phyloP scores from a whole-genome alignment of 2,888 invertebrate species.

The Cynaeus angustus region DNA sequence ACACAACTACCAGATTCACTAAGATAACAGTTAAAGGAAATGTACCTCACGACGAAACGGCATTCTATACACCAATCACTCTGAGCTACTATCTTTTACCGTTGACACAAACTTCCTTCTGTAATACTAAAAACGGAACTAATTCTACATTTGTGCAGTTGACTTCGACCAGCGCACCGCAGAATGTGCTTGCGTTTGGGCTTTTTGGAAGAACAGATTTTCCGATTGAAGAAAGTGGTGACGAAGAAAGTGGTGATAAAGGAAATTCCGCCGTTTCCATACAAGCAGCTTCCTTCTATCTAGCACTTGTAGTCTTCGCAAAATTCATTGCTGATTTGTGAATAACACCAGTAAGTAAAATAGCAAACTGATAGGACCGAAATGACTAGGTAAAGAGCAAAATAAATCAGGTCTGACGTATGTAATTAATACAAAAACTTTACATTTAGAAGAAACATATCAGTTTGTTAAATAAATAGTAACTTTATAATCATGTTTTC shows the following conservation, averaged over 20 bases:
- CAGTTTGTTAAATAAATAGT: conserved; percentile 2
- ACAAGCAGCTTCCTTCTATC: too few relatives aligned
- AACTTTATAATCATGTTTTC: conserved; percentile 7
- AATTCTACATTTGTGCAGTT: conserved; percentile 17
- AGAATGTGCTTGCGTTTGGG: conserved; percentile 30
- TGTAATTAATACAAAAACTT: conserved; percentile 33
- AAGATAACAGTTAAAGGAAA: conserved; percentile 54
- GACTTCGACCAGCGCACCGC: not conserved
- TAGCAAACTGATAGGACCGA: too few relatives aligned
- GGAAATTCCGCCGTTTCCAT: conserved; percentile 1
- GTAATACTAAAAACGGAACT: conserved; percentile 13
- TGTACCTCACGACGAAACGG: conserved; percentile 8
- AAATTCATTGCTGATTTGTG: too few relatives aligned
- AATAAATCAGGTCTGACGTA: too few relatives aligned
- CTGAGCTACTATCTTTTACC: conserved; percentile 55
- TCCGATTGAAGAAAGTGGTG: not conserved
- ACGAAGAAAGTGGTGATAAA: not conserved
- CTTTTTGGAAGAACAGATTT: conserved; percentile 9
- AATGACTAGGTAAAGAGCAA: too few relatives aligned
- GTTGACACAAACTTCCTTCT: not conserved
- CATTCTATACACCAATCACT: conserved; percentile 56
- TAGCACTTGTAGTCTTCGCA: too few relatives aligned
- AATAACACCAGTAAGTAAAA: too few relatives aligned
- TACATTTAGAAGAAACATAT: conserved; percentile 21
- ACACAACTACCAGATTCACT: conserved; percentile 51